These are phyloP conservation scores for Muscina levida DNA, from an alignment of 2,888 invertebrate species.

Conservation along the genomic window DNA sequence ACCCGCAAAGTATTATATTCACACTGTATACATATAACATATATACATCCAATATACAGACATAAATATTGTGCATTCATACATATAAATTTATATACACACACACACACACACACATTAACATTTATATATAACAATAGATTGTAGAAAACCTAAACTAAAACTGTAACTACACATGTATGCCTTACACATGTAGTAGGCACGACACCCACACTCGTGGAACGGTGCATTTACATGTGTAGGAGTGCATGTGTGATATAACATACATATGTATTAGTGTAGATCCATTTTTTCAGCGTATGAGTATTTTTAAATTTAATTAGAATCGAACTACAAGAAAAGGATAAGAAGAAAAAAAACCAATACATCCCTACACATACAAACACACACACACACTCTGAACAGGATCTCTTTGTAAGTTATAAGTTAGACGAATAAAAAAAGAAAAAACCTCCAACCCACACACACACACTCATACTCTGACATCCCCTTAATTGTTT, in stretches of 20 bases:
- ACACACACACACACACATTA: neutral
- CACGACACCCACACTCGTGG: neutral
- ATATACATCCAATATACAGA: neutral
- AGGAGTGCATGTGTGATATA: neutral
- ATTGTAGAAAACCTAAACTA: conserved; percentile 15
- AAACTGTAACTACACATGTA: neutral
- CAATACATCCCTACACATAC: too few species aligned
- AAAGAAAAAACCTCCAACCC: too few species aligned
- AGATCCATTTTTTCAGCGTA: conserved; percentile 17
- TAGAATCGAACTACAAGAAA: neutral
- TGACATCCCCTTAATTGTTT: neutral
- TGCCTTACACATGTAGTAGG: neutral
- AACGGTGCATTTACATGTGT: neutral
- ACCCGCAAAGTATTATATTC: neutral
- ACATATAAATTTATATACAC: conserved; percentile 9
- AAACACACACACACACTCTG: conserved; percentile 1
- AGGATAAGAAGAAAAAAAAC: neutral
- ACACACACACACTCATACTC: too few species aligned
- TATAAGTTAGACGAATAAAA: conserved; percentile 26
- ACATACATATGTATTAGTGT: conserved; percentile 13
- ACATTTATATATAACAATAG: conserved; percentile 16
- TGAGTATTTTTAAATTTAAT: conserved; percentile 26
- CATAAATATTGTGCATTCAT: conserved; percentile 27
- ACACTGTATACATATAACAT: conserved; percentile 1
- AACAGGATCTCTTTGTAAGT: conserved; percentile 21